Evolutionary conservation across 2,888 invertebrate genomes (phyloP), one percentile per base, ranked within the genome.

Genomic region (Automeris io): DNA sequence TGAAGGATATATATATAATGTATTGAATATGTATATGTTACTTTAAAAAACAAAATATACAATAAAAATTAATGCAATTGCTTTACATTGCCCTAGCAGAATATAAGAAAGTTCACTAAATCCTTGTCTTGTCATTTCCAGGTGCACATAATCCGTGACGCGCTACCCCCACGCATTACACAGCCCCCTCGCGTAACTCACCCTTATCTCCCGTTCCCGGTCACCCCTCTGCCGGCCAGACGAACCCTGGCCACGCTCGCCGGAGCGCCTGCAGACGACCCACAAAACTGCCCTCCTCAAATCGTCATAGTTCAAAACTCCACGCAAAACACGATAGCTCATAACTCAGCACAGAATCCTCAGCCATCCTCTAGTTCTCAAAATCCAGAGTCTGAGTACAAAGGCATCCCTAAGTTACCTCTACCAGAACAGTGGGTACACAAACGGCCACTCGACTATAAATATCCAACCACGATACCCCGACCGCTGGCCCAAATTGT

Each of bases 381-480:
- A 18, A 22, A 8, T n/a, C 26, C 26, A 9, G 54, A 29, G 29
- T 16, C 42, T 9, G 68, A 71, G 2, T 70, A 53, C 42, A 57
- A 57, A 16, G 69, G 69, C 9, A 61, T 78, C 31, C 81, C 81
- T 0, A 82, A 75, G 36, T 52, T 83, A 3, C 79, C 85, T 0
- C 52, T 82, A 1, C 81, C 85, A 0, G 86, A 86, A 40, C 85
- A 83, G 73, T 87, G 83, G 82, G 45, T 86, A 1, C 75, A 80
- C 35, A 82, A 81, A 41, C 63, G 82, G 23, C 71, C 78, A 0
- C 57, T 72, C 23, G 81, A 82, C 35, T 82, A 74, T 49, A 81
- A 76, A 37, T 86, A 83, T 52, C 59, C 69, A 1, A 59, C 70
- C 2, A 69, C 70, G 1, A 79, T 87, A 6, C 80, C 86, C 0